phyloP scores from a whole-genome alignment of 1,140 invertebrate genomes.

The Anoplolepis gracilipes region DNA sequence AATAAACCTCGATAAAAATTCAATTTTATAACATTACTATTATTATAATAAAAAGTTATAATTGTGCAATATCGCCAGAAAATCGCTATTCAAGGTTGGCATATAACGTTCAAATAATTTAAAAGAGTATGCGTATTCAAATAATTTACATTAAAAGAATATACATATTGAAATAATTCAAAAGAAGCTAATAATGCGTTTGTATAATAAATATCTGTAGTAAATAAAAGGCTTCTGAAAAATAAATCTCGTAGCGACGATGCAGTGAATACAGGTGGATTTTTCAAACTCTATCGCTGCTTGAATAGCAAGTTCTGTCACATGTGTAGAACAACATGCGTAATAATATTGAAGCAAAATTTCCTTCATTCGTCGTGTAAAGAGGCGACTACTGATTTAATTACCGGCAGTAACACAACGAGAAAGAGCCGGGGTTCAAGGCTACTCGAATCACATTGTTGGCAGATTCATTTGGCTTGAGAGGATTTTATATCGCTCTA shows the following conservation, averaged over 20 bases:
- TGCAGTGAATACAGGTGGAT: not conserved
- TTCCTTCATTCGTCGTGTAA: slow-evolving; percentile 26
- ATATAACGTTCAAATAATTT: too few relatives aligned
- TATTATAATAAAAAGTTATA: not conserved
- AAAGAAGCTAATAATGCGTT: not conserved
- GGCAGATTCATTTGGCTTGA: slow-evolving; percentile 23
- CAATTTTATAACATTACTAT: not conserved
- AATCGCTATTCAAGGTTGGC: not conserved
- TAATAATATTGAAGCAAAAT: slow-evolving; percentile 36
- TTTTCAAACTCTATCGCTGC: slow-evolving; percentile 38
- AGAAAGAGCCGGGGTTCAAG: slow-evolving; percentile 31
- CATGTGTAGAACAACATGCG: not conserved
- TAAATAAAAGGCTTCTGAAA: slow-evolving; percentile 16
- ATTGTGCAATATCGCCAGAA: not conserved
- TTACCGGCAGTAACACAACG: slow-evolving; percentile 45
- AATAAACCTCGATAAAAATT: not conserved
- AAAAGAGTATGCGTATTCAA: too few relatives aligned
- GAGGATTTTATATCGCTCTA: slow-evolving; percentile 34
- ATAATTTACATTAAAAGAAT: too few relatives aligned
- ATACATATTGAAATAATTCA: not conserved
- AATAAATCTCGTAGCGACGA: slow-evolving; percentile 27
- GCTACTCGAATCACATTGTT: slow-evolving; percentile 38
- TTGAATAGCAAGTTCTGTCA: slow-evolving; percentile 30
- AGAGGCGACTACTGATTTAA: slow-evolving; percentile 47
- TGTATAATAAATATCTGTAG: not conserved